A percentile compares a stretch with the other conserved stretches of the same genome.
Evolutionary conservation across 2,888 invertebrate species (phyloP).

Genomic region (Cheilosia vulpina): DNA sequence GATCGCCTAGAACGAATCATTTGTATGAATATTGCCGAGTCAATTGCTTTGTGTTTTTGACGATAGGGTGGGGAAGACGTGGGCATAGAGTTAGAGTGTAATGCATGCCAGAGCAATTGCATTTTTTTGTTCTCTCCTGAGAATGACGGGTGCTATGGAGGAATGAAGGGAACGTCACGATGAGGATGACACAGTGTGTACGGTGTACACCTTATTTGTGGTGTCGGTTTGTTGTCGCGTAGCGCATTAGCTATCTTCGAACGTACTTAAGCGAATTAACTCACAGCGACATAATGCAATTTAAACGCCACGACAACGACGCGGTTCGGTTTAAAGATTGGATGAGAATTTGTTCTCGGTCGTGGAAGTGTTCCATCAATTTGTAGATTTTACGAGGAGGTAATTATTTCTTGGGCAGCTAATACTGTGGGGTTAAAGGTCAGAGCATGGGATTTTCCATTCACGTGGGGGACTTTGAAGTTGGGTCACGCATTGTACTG

Average conservation of each 20-base stretch:
- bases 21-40: conserved; percentile 53
- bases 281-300: conserved; percentile 62
- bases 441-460: neutral
- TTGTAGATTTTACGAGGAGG: conserved; percentile 1
- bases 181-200: conserved; percentile 24
- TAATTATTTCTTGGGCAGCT: neutral
- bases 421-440: conserved; percentile 1
- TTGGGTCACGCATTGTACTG: neutral
- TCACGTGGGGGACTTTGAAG: neutral
- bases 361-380: conserved; percentile 37
- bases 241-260: conserved; percentile 16
- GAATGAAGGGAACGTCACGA: neutral
- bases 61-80: conserved; percentile 27
- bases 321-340: conserved; percentile 55
- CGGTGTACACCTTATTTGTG: conserved; percentile 36
- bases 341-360: conserved; percentile 2
- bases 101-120: conserved; percentile 58
- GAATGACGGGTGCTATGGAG: conserved; percentile 19
- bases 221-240: conserved; percentile 10
- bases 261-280: conserved; percentile 66
- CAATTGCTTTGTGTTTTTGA: conserved; percentile 44
- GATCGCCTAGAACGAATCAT: conserved; percentile 38
- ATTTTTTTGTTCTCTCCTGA: conserved; percentile 24
- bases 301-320: conserved; percentile 65
- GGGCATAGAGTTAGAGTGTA: neutral